These are phyloP conservation scores for Schizotus pectinicornis DNA, from an alignment of 2,888 invertebrate genomes.

Conservation along the genomic window DNA sequence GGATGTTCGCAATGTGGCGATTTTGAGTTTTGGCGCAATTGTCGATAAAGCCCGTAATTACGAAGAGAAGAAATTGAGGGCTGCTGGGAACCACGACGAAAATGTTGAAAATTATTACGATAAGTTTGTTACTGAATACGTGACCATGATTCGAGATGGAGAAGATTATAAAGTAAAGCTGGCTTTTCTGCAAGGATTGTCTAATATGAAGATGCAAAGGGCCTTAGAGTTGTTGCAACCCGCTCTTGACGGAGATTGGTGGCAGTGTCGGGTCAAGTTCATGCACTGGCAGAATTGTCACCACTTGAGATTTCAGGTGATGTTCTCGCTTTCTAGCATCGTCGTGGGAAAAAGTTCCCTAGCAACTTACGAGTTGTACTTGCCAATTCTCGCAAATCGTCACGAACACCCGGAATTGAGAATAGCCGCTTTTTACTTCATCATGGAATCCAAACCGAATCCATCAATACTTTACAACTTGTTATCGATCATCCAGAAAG, in stretches of 20 bases:
- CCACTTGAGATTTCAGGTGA: slow-evolving; percentile 55
- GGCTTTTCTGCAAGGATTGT: slow-evolving; percentile 58
- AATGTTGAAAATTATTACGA: slow-evolving; percentile 28
- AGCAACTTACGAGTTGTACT: slow-evolving; percentile 51
- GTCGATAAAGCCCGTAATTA: slow-evolving; percentile 50
- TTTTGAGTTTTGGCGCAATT: slow-evolving; percentile 58
- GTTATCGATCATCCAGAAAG: slow-evolving; percentile 58
- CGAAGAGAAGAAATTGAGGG: slow-evolving; percentile 1
- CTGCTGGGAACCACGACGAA: neutral
- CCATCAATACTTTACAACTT: slow-evolving; percentile 54
- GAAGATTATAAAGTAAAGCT: slow-evolving; percentile 52
- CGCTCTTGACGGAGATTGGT: slow-evolving; percentile 52
- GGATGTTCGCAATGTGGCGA: slow-evolving; percentile 52
- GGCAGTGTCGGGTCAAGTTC: slow-evolving; percentile 29
- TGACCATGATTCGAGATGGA: slow-evolving; percentile 39
- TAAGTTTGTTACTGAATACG: slow-evolving; percentile 39
- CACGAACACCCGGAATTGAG: slow-evolving; percentile 55
- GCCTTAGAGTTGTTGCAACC: slow-evolving; percentile 55
- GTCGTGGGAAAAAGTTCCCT: slow-evolving; percentile 42
- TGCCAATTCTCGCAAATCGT: slow-evolving; percentile 59
- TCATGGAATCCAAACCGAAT: slow-evolving; percentile 54
- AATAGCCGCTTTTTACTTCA: slow-evolving; percentile 56
- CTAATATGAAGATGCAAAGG: slow-evolving; percentile 56
- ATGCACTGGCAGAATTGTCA: slow-evolving; percentile 10
- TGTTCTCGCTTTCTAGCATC: slow-evolving; percentile 52